Evolutionary conservation across 2,888 invertebrate genomes (phyloP), one percentile per base, ranked within the genome.

Genomic region (Eucera pruinosa): DNA sequence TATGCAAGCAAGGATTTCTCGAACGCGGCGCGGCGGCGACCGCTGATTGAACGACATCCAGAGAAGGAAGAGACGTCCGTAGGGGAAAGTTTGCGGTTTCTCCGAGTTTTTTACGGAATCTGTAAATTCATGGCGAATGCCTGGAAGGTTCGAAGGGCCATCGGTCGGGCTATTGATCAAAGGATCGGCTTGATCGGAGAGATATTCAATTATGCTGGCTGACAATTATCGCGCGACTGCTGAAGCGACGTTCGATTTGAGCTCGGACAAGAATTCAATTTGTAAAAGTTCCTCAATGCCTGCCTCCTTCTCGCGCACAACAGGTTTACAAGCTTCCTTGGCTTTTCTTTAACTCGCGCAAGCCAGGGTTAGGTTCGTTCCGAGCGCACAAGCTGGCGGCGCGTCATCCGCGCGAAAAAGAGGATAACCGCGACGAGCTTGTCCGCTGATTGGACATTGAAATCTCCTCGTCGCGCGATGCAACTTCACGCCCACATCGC

Each of bases 381-480:
- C 23, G 20, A 36, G n/a, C 18, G 39, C 25, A 18, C 27, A 30
- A 43, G 60, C 55, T 48, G 43, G 25, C 54, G 48, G 47, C 11
- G 67, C n/a, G n/a, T n/a, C n/a, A n/a, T n/a, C n/a, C n/a, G n/a
- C n/a, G n/a, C n/a, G 33, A 33, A 7, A 33, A 33, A 33, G 33
- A 33, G 33, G 33, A 33, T 3, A 33, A 33, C 39, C 45, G 39
- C 64, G 65, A 68, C 69, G 39, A 20, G 62, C 11, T 52, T 78
- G 74, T 68, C 47, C 76, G 77, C 62, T 86, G 87, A 86, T 87
- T 87, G 78, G 82, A 86, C 83, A 86, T 87, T 87, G 83, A 82
- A 77, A 61, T 72, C 67, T 27, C 57, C 65, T 18, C 73, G 67
- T 50, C 55, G 54, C 48, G 52, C 47, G 61, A 52, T 55, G 76